Percentiles rank a stretch among this genome's conserved stretches.
These are phyloP conservation scores for Anser cygnoides DNA, from an alignment of 2,113 vertebrate genomes.

Conservation along the genomic window DNA sequence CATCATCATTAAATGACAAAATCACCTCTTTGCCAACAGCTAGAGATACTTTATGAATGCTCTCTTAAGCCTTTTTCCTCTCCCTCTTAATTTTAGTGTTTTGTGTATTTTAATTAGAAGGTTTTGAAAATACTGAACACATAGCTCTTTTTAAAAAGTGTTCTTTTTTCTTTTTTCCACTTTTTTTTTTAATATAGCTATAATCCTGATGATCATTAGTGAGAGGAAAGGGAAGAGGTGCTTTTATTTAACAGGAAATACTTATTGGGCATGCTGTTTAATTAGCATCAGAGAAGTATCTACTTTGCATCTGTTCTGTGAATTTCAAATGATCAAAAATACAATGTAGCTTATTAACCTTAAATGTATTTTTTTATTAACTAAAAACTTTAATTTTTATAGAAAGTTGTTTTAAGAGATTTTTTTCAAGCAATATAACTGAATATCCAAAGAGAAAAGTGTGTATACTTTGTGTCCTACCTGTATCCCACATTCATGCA, in stretches of 20 bases:
- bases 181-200: not conserved
- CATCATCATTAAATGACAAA: slow-evolving; percentile 31
- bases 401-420: not conserved
- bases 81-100: not conserved
- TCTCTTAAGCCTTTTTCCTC: not conserved
- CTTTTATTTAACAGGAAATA: slow-evolving; percentile 30
- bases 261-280: not conserved
- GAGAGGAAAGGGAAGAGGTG: not conserved
- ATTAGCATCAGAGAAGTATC: slow-evolving; percentile 17
- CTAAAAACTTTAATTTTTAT: not conserved
- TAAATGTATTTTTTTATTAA: not conserved
- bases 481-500: not conserved
- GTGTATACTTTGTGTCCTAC: slow-evolving; percentile 25
- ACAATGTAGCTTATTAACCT: not conserved
- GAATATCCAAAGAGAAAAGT: not conserved
- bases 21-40: slow-evolving; percentile 5
- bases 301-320: not conserved
- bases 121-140: not conserved
- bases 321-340: not conserved
- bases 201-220: not conserved
- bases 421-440: not conserved
- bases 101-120: slow-evolving; percentile 1
- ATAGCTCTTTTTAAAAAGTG: not conserved
- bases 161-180: not conserved
- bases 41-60: not conserved